A percentile compares a stretch with the other conserved stretches of the same genome.
phyloP scores from a whole-genome alignment of 2,797 vertebrate species.

The Nyctibius grandis region DNA sequence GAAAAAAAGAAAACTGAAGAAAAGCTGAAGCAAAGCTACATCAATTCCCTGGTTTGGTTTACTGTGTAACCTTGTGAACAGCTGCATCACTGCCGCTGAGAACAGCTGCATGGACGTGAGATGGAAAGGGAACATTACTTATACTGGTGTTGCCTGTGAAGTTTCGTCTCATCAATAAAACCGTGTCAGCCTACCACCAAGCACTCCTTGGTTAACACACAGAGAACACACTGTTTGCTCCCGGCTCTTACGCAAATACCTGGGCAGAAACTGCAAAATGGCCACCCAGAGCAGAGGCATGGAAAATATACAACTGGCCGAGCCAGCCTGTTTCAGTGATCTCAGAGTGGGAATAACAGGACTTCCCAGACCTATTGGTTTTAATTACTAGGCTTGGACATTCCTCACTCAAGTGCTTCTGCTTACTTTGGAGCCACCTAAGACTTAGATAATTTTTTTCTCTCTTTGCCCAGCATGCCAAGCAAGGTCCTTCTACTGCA shows the following conservation, averaged over 20 bases:
- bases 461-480: neutral
- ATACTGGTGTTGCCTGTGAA: neutral
- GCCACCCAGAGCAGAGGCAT: neutral
- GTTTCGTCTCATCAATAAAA: neutral
- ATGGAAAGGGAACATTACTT: neutral
- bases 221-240: neutral
- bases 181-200: neutral
- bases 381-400: neutral
- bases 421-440: neutral
- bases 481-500: neutral
- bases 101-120: neutral
- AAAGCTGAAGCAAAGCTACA: neutral
- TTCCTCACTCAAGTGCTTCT: neutral
- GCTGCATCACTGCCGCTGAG: neutral
- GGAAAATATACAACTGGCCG: neutral
- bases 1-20: neutral
- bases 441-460: neutral
- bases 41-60: neutral
- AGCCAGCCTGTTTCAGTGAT: neutral
- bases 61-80: neutral
- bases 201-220: neutral
- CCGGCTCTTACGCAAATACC: neutral
- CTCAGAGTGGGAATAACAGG: neutral
- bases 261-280: neutral
- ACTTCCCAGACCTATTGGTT: neutral